Evolutionary conservation across 2,888 invertebrate species (phyloP).

Genomic region (Hartigia nigra): DNA sequence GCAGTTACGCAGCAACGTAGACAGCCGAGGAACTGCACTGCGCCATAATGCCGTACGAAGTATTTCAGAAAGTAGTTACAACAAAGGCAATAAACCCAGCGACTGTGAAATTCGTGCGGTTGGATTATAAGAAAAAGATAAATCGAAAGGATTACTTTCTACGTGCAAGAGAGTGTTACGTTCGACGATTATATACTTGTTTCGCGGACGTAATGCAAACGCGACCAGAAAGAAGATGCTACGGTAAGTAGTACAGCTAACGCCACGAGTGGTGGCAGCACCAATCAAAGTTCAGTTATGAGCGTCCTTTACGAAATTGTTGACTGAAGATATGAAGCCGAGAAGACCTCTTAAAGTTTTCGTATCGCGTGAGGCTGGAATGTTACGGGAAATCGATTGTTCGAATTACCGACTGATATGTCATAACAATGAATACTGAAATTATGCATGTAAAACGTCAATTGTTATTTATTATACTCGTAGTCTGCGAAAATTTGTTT

Average conservation of each 20-base stretch:
- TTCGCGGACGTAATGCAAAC: background rate
- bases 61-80: background rate
- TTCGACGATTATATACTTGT: background rate
- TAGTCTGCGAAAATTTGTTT: no score
- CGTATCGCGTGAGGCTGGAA: background rate
- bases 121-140: background rate
- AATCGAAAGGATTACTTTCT: background rate
- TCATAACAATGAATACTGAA: background rate
- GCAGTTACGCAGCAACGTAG: background rate
- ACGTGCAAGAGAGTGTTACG: background rate
- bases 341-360: no score
- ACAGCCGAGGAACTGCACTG: background rate
- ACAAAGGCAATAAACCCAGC: background rate
- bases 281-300: background rate
- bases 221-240: background rate
- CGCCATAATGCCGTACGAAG: background rate
- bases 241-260: background rate
- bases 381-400: background rate
- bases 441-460: background rate
- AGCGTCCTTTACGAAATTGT: background rate
- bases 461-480: background rate
- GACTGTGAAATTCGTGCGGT: background rate
- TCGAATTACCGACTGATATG: background rate
- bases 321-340: background rate
- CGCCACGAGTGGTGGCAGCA: background rate